These are phyloP conservation scores for Octopus sinensis DNA, from an alignment of 1,140 invertebrate species.

Conservation along the genomic window DNA sequence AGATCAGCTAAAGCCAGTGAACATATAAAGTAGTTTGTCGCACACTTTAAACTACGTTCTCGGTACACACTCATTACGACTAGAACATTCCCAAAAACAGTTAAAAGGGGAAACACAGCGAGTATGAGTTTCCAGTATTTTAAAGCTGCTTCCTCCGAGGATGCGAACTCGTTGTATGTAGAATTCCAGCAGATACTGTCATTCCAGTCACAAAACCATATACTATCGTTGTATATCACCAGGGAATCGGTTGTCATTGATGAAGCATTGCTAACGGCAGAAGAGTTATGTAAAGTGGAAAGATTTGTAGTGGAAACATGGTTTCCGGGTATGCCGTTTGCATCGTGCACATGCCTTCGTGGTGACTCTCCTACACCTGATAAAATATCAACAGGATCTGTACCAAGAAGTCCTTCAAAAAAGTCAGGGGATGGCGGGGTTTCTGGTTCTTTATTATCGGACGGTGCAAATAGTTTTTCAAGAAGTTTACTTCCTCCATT, in stretches of 20 bases:
- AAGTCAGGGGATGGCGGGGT: not conserved
- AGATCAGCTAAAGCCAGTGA: constrained; percentile 95
- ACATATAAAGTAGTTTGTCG: constrained; percentile 98
- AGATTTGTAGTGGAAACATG: not conserved
- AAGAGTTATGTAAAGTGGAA: not conserved
- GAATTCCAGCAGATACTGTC: constrained; percentile 6
- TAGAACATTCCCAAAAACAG: constrained; percentile 92
- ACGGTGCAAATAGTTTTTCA: constrained; percentile 6
- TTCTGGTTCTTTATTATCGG: not conserved
- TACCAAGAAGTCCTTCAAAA: constrained; percentile 2
- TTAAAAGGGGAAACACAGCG: constrained; percentile 86
- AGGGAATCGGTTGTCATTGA: not conserved
- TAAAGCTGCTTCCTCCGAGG: constrained; percentile 45
- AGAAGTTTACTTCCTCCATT: not conserved
- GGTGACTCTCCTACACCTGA: not conserved
- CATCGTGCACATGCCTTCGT: not conserved
- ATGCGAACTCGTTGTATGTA: not conserved
- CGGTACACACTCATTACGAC: constrained; percentile 90
- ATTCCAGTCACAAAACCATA: constrained; percentile 5
- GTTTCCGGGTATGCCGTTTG: not conserved
- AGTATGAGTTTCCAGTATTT: constrained; percentile 79
- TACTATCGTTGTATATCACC: not conserved
- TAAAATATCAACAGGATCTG: constrained; percentile 1
- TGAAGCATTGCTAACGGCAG: not conserved
- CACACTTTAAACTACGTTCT: constrained; percentile 79